Evolutionary conservation across 2,797 vertebrate species (phyloP).

Genomic region (Tapirus indicus): DNA sequence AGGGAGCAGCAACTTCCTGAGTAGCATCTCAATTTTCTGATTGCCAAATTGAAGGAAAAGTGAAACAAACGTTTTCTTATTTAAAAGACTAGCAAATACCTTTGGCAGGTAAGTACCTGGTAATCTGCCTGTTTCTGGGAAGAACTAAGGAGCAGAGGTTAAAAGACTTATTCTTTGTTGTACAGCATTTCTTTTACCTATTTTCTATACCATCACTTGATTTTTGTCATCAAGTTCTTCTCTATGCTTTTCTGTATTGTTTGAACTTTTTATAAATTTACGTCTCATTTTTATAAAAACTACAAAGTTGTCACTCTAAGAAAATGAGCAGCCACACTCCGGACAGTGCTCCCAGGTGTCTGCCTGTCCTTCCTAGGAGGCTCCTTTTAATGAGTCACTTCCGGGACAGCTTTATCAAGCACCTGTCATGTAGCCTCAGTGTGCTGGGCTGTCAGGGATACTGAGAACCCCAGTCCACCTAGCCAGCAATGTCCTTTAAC

Average conservation of each 20-base stretch:
- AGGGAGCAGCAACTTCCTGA: neutral
- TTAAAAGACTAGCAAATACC: neutral
- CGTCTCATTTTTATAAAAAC: neutral
- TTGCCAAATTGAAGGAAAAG: neutral
- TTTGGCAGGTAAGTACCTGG: neutral
- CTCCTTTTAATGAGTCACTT: neutral
- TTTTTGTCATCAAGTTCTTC: neutral
- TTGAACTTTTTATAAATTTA: neutral
- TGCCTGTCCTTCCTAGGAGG: neutral
- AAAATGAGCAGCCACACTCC: neutral
- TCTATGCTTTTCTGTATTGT: neutral
- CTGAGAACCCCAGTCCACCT: neutral
- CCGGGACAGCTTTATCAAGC: neutral
- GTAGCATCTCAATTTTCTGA: neutral
- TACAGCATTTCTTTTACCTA: neutral
- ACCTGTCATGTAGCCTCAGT: too few relatives aligned
- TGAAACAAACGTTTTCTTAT: neutral
- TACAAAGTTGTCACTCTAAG: neutral
- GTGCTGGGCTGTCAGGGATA: fast-evolving
- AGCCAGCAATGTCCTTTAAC: neutral
- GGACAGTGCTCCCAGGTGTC: too few relatives aligned
- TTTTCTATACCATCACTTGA: neutral
- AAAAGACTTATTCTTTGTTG: neutral
- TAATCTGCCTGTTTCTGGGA: neutral
- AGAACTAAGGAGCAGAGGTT: neutral